A percentile compares a stretch with the other conserved stretches of the same genome.
Evolutionary conservation across 1,140 invertebrate species (phyloP).

Genomic region (Drosophila sturtevanti): DNA sequence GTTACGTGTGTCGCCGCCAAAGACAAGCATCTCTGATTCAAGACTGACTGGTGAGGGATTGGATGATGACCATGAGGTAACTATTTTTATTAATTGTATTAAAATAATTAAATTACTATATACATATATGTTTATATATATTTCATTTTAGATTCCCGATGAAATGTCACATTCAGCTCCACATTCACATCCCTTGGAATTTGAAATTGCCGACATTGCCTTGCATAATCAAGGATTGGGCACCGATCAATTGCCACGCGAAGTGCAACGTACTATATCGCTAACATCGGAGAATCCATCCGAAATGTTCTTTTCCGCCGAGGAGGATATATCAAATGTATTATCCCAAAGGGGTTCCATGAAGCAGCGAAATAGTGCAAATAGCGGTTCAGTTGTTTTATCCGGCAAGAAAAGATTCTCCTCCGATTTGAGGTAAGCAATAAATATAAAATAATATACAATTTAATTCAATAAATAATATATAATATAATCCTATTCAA

Average conservation of each 20-base stretch:
- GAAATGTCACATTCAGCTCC: conserved; percentile 84
- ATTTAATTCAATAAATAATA: no score
- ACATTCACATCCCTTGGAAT: conserved; percentile 82
- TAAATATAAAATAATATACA: no score
- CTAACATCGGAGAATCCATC: conserved; percentile 95
- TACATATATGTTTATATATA: background rate
- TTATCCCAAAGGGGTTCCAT: conserved; percentile 77
- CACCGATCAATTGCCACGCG: conserved; percentile 71
- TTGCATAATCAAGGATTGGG: conserved; percentile 49
- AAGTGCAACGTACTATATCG: conserved; percentile 92
- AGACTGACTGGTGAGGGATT: conserved; percentile 88
- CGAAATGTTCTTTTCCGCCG: conserved; percentile 95
- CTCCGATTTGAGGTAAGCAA: conserved; percentile 83
- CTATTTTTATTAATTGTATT: background rate
- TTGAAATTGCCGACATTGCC: conserved; percentile 76
- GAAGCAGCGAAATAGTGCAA: conserved; percentile 68
- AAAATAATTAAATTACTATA: background rate
- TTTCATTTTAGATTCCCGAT: conserved; percentile 68
- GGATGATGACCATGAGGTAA: conserved; percentile 76
- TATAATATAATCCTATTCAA: no score
- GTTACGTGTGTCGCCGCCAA: conserved; percentile 80
- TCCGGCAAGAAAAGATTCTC: conserved; percentile 84
- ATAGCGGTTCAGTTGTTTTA: conserved; percentile 69
- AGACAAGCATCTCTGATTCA: conserved; percentile 91
- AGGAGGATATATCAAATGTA: conserved; percentile 89